Conservation (phyloP, 2,797 vertebrate genomes). For the Takifugu ocellatus region DNA sequence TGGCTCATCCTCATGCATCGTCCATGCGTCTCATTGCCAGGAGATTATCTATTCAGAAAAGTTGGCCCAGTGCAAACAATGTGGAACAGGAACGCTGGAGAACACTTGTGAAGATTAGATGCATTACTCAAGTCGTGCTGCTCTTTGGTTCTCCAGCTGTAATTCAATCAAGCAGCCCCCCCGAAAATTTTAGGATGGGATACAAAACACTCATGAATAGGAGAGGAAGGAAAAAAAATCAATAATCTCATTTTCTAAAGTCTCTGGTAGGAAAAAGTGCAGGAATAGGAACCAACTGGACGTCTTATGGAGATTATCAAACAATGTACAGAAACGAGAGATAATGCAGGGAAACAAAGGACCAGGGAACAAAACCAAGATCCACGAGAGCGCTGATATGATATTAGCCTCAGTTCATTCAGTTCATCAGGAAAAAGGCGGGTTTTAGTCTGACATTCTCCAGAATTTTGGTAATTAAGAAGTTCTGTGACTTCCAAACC, state of each 20-base stretch:
- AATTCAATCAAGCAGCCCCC: conserved; percentile 41
- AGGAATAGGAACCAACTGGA: no score
- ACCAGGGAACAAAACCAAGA: no score
- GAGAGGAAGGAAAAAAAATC: background rate
- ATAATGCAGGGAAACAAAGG: no score
- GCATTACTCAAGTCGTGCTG: conserved; percentile 55
- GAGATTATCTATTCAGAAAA: conserved; percentile 34
- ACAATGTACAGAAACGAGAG: no score
- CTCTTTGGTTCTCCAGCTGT: conserved; percentile 32
- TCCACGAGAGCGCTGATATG: no score
- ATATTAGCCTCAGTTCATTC: no score
- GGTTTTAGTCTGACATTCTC: no score
- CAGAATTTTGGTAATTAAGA: no score
- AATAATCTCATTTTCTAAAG: background rate
- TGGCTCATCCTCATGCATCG: no score
- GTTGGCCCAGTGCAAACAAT: conserved; percentile 25
- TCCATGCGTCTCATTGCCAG: background rate
- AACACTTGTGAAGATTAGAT: conserved; percentile 58
- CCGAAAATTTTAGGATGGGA: conserved; percentile 31
- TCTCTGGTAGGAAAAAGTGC: no score
- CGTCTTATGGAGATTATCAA: no score
- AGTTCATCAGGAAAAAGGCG: no score
- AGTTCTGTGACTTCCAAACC: background rate
- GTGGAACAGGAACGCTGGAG: conserved; percentile 37
- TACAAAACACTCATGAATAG: background rate